phyloP scores from a whole-genome alignment of 2,113 vertebrate species.

The Nothocercus julius region DNA sequence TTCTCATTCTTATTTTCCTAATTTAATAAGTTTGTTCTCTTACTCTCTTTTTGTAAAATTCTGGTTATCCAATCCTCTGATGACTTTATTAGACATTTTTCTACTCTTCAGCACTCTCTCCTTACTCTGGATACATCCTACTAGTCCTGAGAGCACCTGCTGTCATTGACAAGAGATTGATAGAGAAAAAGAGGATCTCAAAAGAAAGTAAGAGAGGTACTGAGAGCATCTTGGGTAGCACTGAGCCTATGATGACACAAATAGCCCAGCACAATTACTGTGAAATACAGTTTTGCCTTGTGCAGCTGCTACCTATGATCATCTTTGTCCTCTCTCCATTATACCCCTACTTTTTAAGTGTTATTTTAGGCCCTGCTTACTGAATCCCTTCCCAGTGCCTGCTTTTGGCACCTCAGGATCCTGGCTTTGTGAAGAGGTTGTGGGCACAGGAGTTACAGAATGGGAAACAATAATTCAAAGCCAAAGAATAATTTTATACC shows the following conservation, averaged over 20 bases:
- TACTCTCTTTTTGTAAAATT: neutral
- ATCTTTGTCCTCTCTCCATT: slow-evolving; percentile 47
- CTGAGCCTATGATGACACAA: neutral
- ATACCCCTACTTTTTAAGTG: slow-evolving; percentile 55
- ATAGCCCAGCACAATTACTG: slow-evolving; percentile 10
- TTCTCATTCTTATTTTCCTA: neutral
- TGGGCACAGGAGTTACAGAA: slow-evolving; percentile 8
- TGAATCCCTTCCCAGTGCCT: slow-evolving; percentile 43
- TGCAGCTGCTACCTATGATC: slow-evolving; percentile 50
- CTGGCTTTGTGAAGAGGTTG: slow-evolving; percentile 33
- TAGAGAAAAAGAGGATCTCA: neutral
- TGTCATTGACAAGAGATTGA: neutral
- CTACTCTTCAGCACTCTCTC: neutral
- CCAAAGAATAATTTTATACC: neutral
- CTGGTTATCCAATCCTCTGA: neutral
- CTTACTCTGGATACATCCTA: neutral
- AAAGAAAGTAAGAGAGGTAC: neutral
- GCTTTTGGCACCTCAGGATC: slow-evolving; percentile 49
- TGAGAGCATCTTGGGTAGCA: neutral
- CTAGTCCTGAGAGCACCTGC: neutral
- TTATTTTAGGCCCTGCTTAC: slow-evolving; percentile 50
- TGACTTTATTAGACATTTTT: neutral
- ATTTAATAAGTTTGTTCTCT: neutral
- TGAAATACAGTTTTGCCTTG: neutral
- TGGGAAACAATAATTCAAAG: neutral